Evolutionary conservation across 2,888 invertebrate species (phyloP), one percentile per base, ranked within the genome.

Genomic region (Dexiosoma caninum): DNA sequence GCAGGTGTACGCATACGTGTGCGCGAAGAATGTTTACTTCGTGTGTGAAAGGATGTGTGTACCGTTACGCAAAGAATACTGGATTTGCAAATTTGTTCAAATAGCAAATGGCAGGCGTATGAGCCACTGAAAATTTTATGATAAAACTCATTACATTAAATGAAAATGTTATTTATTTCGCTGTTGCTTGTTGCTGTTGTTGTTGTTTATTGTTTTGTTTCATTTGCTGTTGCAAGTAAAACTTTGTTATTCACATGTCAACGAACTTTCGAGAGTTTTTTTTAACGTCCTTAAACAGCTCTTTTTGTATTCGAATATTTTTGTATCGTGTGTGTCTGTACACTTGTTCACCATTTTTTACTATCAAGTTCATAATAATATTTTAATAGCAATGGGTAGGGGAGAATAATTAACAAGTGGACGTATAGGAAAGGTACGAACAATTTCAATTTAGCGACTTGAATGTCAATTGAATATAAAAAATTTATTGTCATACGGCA

Each of bases 111-210:
- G 35, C 27, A 53, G n/a, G 14, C 16, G 6, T 6, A 16, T 16
- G 19, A 21, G 27, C 55, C 12, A 42, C 23, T 42, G 62, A 12
- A 69, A 37, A 77, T 64, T 70, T 70, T 77, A 57, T 77, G 70
- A 70, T 32, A 70, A 57, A 64, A 77, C 46, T 70, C 62, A 57
- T 77, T 70, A 77, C 30, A 70, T 77, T 70, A 64, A 77, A 64
- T 70, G 55, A 46, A 53, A 70, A 49, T 55, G 60, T 77, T 53
- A 70, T 77, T 77, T 40, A 70, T 69, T 53, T 49, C 12, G 27
- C 55, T 74, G 70, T 49, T 62, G 37, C 40, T 69, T 67, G 16
- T 35, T 70, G 8, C 23, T 70, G 42, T 53, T 59, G 7, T 30
- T 32, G 10, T 53, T 62, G n/a, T n/a, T 53, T 72, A 8, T 23